These are phyloP conservation scores for Zalophus californianus DNA, from an alignment of 2,797 vertebrate species.

Conservation along the genomic window DNA sequence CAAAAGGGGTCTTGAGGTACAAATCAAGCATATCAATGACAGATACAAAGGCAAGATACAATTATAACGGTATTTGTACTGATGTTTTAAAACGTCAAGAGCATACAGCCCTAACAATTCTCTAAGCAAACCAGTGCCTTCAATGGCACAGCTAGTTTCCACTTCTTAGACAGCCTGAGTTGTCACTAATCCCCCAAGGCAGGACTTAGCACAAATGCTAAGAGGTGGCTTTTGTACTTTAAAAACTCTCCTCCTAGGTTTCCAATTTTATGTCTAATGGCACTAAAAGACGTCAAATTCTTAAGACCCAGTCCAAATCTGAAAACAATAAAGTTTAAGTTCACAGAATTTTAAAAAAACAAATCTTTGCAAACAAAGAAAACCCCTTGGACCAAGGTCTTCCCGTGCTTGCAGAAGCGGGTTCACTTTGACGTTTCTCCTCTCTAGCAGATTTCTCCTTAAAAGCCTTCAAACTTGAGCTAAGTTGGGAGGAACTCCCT, in stretches of 20 bases:
- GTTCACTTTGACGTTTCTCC: not conserved
- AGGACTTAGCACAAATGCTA: not conserved
- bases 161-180: not conserved
- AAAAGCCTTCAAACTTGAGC: not conserved
- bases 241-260: not conserved
- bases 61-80: not conserved
- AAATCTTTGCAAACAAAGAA: conserved; percentile 54
- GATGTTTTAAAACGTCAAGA: not conserved
- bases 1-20: not conserved
- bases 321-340: not conserved
- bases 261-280: not conserved
- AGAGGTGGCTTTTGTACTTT: not conserved
- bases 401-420: not conserved
- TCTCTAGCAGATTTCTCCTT: not conserved
- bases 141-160: not conserved
- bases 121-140: not conserved
- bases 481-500: not conserved
- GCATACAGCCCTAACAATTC: not conserved
- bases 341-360: not conserved
- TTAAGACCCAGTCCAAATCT: not conserved
- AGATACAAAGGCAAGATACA: not conserved
- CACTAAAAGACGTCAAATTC: not conserved
- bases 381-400: not conserved
- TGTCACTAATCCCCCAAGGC: not conserved
- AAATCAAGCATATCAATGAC: not conserved